Evolutionary conservation across 1,140 invertebrate genomes (phyloP).

Genomic region (Babylonia areolata): DNA sequence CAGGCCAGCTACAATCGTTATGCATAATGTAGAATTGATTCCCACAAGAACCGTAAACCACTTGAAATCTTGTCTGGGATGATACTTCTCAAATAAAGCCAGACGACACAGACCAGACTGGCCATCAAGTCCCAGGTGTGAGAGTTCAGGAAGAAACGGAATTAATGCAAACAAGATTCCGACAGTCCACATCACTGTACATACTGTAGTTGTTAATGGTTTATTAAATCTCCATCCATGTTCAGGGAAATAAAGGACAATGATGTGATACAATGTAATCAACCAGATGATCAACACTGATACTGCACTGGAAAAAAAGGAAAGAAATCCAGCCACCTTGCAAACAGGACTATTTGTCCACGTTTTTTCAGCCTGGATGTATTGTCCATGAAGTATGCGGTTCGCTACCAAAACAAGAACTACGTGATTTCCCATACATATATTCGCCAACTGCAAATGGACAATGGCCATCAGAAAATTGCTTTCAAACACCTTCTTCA

Average conservation of each 20-base stretch:
- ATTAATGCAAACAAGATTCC: constrained; percentile 37
- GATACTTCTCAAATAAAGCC: constrained; percentile 37
- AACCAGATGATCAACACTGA: constrained; percentile 60
- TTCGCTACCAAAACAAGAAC: constrained; percentile 29
- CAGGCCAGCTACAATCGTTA: constrained; percentile 48
- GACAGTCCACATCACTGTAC: constrained; percentile 32
- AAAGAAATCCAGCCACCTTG: constrained; percentile 58
- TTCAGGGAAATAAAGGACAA: constrained; percentile 56
- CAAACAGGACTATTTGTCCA: constrained; percentile 59
- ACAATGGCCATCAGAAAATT: constrained; percentile 48
- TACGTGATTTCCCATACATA: constrained; percentile 32
- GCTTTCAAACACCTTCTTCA: constrained; percentile 34
- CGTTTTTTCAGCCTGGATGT: constrained; percentile 27
- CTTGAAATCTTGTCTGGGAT: constrained; percentile 41
- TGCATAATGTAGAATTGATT: constrained; percentile 45
- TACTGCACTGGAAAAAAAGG: constrained; percentile 57
- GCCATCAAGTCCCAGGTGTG: constrained; percentile 52
- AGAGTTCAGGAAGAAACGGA: constrained; percentile 43
- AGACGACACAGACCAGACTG: constrained; percentile 50
- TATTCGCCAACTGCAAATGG: constrained; percentile 43
- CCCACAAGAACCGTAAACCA: constrained; percentile 44
- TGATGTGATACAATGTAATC: constrained; percentile 62
- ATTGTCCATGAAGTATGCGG: constrained; percentile 51
- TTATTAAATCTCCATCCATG: constrained; percentile 34
- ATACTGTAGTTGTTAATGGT: constrained; percentile 1